These are phyloP conservation scores for Noctuana brunneofusca DNA, from an alignment of 2,888 invertebrate species.

Conservation along the genomic window DNA sequence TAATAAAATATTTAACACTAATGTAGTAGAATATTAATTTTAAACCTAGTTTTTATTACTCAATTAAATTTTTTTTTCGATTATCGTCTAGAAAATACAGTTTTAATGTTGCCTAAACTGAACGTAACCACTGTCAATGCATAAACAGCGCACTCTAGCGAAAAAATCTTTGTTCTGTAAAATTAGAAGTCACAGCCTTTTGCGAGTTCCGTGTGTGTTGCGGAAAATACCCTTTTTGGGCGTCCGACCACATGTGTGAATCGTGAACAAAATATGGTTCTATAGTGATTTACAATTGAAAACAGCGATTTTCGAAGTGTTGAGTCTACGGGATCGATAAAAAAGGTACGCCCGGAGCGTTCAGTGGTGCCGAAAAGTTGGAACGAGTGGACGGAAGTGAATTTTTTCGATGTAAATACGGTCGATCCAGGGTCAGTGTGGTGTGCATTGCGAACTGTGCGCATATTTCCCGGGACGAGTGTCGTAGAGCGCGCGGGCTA, in stretches of 20 bases:
- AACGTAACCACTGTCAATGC: constrained; percentile 54
- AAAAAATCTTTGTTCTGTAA: constrained; percentile 67
- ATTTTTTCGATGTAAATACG: constrained; percentile 82
- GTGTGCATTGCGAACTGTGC: constrained; percentile 71
- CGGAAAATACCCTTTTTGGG: constrained; percentile 87
- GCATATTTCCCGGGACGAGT: constrained; percentile 62
- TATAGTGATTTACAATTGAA: constrained; percentile 68
- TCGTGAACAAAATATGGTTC: constrained; percentile 80
- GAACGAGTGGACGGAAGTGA: constrained; percentile 76
- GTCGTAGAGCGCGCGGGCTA: constrained; percentile 47
- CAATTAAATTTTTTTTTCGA: no score
- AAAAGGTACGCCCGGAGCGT: constrained; percentile 64
- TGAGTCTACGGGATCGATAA: constrained; percentile 59
- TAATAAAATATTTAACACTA: background rate
- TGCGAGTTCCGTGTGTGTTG: constrained; percentile 81
- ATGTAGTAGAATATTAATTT: background rate
- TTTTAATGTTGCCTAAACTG: constrained; percentile 44
- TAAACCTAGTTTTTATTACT: background rate
- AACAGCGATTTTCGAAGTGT: constrained; percentile 62
- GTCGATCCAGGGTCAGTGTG: constrained; percentile 77
- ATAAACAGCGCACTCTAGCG: constrained; percentile 70
- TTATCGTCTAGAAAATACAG: background rate
- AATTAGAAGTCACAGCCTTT: constrained; percentile 82
- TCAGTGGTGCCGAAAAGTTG: constrained; percentile 67
- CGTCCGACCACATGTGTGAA: constrained; percentile 87